Evolutionary conservation across 2,113 vertebrate genomes (phyloP).

Genomic region (Chiloscyllium plagiosum): DNA sequence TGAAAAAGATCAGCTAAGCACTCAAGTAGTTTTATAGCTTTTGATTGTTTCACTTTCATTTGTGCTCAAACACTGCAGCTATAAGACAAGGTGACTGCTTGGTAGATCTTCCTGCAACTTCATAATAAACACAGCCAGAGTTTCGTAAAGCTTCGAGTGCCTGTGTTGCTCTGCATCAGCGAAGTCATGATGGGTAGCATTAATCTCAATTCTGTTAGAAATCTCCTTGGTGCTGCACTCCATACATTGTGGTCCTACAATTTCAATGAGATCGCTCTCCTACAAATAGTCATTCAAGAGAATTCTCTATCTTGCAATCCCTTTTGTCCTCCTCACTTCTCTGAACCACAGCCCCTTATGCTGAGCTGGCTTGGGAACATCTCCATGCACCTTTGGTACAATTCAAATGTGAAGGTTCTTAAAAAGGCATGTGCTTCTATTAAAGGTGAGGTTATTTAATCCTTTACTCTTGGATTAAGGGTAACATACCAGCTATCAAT

Average conservation of each 20-base stretch:
- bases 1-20: neutral
- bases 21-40: neutral
- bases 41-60: neutral
- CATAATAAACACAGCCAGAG: neutral
- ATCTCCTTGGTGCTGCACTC: neutral
- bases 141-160: neutral
- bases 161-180: neutral
- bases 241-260: neutral
- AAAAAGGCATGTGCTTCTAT: neutral
- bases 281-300: neutral
- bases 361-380: neutral
- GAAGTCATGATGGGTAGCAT: neutral
- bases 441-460: neutral
- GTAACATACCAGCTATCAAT: neutral
- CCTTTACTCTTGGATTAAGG: neutral
- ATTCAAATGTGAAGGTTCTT: neutral
- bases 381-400: neutral
- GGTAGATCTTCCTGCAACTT: neutral
- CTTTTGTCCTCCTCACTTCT: neutral
- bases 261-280: neutral
- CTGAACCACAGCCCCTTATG: neutral
- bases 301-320: neutral
- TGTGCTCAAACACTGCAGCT: neutral
- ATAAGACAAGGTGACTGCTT: neutral
- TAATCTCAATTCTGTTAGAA: constrained; percentile 1